A percentile compares a stretch with the other conserved stretches of the same genome.
These are phyloP conservation scores for Muscidifurax raptorellus DNA, from an alignment of 1,140 invertebrate genomes.

Conservation along the genomic window DNA sequence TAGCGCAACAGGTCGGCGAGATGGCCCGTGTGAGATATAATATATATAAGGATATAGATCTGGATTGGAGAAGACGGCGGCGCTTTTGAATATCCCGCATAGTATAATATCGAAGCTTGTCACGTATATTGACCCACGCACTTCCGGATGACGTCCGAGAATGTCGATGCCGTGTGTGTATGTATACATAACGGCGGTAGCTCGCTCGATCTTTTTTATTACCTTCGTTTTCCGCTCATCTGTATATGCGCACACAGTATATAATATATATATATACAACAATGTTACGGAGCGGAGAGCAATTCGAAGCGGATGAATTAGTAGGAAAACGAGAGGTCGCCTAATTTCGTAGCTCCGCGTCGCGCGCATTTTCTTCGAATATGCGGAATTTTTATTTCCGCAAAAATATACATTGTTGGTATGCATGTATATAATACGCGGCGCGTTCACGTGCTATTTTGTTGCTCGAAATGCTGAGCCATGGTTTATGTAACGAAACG, in stretches of 20 bases:
- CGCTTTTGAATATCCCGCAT: neutral
- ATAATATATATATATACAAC: too few species aligned
- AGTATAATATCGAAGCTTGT: neutral
- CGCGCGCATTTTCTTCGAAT: too few species aligned
- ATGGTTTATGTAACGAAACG: constrained; percentile 43
- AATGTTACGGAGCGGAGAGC: too few species aligned
- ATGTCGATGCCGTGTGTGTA: neutral
- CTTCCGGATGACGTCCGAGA: neutral
- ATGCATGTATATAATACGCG: neutral
- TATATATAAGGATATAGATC: neutral
- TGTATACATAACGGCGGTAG: neutral
- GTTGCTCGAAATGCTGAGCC: constrained; percentile 28
- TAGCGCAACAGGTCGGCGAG: neutral
- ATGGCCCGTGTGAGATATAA: neutral
- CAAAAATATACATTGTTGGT: neutral
- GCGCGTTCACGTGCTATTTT: neutral
- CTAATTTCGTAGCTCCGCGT: neutral
- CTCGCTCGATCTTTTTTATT: neutral
- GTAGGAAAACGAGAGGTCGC: neutral
- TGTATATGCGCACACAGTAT: too few species aligned
- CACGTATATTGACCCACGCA: neutral
- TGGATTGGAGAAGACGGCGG: neutral
- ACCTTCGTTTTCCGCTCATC: neutral
- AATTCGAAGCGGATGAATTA: neutral
- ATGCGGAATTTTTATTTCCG: neutral